Percentiles rank a stretch among this genome's conserved stretches.
phyloP scores from a whole-genome alignment of 2,888 invertebrate species.

The Hylaea fasciaria region DNA sequence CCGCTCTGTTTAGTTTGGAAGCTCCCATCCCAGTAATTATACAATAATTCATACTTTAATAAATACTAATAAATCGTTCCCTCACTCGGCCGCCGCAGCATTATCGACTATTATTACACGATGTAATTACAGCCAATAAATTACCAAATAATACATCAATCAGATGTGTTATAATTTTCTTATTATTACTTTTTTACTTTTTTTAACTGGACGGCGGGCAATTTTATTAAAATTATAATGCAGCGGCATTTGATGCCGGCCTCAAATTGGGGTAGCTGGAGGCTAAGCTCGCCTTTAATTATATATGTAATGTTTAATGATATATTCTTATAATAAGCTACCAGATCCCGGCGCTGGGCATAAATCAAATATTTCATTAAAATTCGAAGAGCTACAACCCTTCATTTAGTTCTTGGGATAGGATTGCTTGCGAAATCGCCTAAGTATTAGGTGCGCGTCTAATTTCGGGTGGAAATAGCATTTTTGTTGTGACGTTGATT shows the following conservation, averaged over 20 bases:
- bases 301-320: slow-evolving; percentile 84
- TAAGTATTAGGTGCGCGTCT: slow-evolving; percentile 59
- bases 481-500: slow-evolving; percentile 67
- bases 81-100: slow-evolving; percentile 65
- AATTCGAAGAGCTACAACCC: slow-evolving; percentile 78
- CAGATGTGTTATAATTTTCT: slow-evolving; percentile 84
- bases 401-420: slow-evolving; percentile 68
- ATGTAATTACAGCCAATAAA: slow-evolving; percentile 84
- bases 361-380: slow-evolving; percentile 86
- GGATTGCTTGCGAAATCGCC: slow-evolving; percentile 70
- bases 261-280: slow-evolving; percentile 81
- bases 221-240: slow-evolving; percentile 85
- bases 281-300: slow-evolving; percentile 81
- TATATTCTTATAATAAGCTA: slow-evolving; percentile 85
- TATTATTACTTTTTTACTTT: slow-evolving; percentile 69
- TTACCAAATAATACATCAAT: slow-evolving; percentile 85
- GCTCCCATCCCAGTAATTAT: slow-evolving; percentile 82
- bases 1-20: slow-evolving; percentile 81
- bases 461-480: slow-evolving; percentile 67
- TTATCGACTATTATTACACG: slow-evolving; percentile 83
- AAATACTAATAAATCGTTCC: slow-evolving; percentile 83
- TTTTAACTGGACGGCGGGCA: slow-evolving; percentile 73
- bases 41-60: slow-evolving; percentile 85
- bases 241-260: slow-evolving; percentile 54
- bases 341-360: slow-evolving; percentile 78